These are phyloP conservation scores for Sebastiscus tertius DNA, from an alignment of 2,797 vertebrate genomes.

Conservation along the genomic window DNA sequence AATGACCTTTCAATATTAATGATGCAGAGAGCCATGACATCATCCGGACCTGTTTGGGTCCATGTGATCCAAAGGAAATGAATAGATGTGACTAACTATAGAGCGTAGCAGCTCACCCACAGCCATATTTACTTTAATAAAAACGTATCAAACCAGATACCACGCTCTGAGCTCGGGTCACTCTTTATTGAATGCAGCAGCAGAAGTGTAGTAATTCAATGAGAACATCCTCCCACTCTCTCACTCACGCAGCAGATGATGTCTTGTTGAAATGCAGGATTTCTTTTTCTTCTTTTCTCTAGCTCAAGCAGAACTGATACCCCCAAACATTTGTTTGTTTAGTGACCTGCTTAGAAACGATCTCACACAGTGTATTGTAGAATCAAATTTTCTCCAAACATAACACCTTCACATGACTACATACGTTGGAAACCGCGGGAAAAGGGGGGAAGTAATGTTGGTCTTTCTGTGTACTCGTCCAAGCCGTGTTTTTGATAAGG, in stretches of 20 bases:
- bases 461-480: constrained; percentile 47
- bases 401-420: constrained; percentile 14
- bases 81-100: constrained; percentile 27
- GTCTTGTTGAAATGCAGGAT: constrained; percentile 50
- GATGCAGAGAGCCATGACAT: constrained; percentile 64
- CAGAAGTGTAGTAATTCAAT: constrained; percentile 62
- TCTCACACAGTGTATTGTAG: not conserved
- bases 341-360: constrained; percentile 5
- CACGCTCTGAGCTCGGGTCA: constrained; percentile 46
- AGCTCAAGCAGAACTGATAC: constrained; percentile 41
- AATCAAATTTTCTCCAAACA: constrained; percentile 28
- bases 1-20: constrained; percentile 76
- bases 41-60: constrained; percentile 51
- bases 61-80: constrained; percentile 44
- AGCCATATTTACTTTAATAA: constrained; percentile 62
- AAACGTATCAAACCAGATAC: constrained; percentile 62
- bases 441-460: constrained; percentile 30
- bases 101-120: constrained; percentile 43
- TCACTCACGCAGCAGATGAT: constrained; percentile 38
- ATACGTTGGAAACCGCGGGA: constrained; percentile 14
- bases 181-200: constrained; percentile 59
- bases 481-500: constrained; percentile 61
- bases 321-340: constrained; percentile 43
- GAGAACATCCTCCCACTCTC: constrained; percentile 58
- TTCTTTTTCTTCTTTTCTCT: not conserved